A percentile compares a stretch with the other conserved stretches of the same genome.
Evolutionary conservation across 2,113 vertebrate species (phyloP).

Genomic region (Hirundichthys speculiger): DNA sequence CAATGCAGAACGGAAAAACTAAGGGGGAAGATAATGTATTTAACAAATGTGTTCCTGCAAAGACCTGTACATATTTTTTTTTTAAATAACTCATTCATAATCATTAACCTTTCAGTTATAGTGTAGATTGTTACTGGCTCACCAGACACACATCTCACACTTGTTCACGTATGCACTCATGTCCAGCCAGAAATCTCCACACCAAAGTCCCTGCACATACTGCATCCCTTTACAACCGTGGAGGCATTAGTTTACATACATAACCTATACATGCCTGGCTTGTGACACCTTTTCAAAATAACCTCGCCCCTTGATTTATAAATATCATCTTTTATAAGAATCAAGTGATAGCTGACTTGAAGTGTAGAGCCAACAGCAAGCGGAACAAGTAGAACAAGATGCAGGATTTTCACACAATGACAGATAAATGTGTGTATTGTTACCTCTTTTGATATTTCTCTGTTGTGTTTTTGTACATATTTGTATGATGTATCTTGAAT

Average conservation of each 20-base stretch:
- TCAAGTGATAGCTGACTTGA: conserved; percentile 32
- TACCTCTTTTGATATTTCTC: conserved; percentile 60
- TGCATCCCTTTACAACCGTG: conserved; percentile 43
- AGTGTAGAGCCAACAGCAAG: conserved; percentile 8
- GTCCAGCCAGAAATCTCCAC: conserved; percentile 11
- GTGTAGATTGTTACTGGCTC: not conserved
- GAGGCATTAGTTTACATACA: conserved; percentile 52
- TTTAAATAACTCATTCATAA: not conserved
- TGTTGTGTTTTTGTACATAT: conserved; percentile 76
- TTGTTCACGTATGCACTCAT: conserved; percentile 4
- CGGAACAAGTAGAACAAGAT: conserved; percentile 32
- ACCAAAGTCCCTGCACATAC: conserved; percentile 51
- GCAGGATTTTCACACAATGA: conserved; percentile 42
- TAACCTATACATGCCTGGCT: conserved; percentile 59
- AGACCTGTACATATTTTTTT: no score
- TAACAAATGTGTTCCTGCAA: no score
- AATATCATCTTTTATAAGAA: conserved; percentile 50
- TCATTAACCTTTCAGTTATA: conserved; percentile 20
- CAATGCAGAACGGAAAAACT: no score
- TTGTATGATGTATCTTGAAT: conserved; percentile 64
- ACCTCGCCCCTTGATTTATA: conserved; percentile 48
- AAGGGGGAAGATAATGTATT: no score
- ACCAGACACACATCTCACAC: not conserved
- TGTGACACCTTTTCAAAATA: conserved; percentile 63
- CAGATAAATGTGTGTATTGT: conserved; percentile 47